phyloP scores from a whole-genome alignment of 2,797 vertebrate species.

The Psittacula echo region DNA sequence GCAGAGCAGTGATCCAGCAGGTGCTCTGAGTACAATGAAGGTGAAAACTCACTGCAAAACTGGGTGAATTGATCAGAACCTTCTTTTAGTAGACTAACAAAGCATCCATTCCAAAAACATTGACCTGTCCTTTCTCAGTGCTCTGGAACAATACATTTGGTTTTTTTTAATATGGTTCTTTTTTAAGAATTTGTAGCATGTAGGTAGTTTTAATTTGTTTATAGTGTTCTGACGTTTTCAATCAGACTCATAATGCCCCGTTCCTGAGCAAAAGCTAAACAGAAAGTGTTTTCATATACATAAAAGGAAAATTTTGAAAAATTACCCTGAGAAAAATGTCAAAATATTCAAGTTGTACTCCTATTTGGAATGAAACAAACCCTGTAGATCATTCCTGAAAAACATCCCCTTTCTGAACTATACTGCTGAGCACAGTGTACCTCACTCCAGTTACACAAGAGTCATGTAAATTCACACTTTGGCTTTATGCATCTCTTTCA shows the following conservation, averaged over 20 bases:
- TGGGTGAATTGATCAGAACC: neutral
- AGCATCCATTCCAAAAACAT: neutral
- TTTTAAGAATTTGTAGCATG: neutral
- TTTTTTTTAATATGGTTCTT: neutral
- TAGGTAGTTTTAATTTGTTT: neutral
- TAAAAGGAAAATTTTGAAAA: neutral
- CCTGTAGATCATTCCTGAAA: neutral
- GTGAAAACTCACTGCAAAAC: neutral
- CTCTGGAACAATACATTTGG: neutral
- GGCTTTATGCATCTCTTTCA: neutral
- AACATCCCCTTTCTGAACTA: fast-evolving
- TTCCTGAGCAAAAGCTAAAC: neutral
- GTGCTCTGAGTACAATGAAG: neutral
- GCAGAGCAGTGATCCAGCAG: neutral
- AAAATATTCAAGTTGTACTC: neutral
- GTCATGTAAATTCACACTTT: neutral
- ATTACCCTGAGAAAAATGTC: neutral
- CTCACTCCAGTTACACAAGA: neutral
- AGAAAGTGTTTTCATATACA: neutral
- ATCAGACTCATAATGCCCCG: neutral
- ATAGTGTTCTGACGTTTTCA: neutral
- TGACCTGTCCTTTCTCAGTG: neutral
- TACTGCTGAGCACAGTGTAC: neutral
- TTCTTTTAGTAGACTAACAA: neutral
- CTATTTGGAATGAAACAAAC: neutral